phyloP scores from a whole-genome alignment of 2,888 invertebrate genomes.

The Rhabditoides inermis region DNA sequence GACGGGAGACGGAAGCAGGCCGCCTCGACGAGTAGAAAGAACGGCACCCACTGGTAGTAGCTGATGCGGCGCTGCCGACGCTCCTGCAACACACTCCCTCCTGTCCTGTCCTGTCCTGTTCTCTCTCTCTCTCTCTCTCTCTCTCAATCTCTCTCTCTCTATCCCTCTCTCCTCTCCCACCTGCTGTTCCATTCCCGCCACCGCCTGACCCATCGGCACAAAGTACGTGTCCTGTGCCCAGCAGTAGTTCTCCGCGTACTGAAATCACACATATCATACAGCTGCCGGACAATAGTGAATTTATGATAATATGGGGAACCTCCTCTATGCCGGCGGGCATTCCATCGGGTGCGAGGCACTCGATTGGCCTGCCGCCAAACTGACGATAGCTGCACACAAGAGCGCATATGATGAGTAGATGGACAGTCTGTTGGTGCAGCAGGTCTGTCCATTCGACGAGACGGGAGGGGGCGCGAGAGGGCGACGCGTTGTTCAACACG shows the following conservation, averaged over 20 bases:
- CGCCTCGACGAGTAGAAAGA: conserved; percentile 49
- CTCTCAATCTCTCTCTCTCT: no score
- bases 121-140: background rate
- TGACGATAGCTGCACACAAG: no score
- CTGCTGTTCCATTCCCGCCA: conserved; percentile 33
- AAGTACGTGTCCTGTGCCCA: conserved; percentile 47
- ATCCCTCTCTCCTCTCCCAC: conserved; percentile 29
- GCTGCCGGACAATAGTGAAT: background rate
- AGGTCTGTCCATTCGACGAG: no score
- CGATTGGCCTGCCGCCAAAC: conserved; percentile 4
- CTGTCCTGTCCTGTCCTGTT: background rate
- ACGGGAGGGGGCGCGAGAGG: no score
- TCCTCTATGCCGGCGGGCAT: conserved; percentile 13
- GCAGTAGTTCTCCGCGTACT: conserved; percentile 46
- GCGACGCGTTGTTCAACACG: no score
- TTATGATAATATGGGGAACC: no score
- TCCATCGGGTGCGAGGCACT: conserved; percentile 8
- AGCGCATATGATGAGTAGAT: no score
- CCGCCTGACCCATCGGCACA: conserved; percentile 37
- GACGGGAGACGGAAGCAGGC: conserved; percentile 50
- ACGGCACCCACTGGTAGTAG: conserved; percentile 51
- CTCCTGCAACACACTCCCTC: no score
- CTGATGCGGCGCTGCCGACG: no score
- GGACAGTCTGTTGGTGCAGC: no score
- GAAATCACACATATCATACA: conserved; percentile 7